phyloP scores from a whole-genome alignment of 2,888 invertebrate species.

The Biston betularia region DNA sequence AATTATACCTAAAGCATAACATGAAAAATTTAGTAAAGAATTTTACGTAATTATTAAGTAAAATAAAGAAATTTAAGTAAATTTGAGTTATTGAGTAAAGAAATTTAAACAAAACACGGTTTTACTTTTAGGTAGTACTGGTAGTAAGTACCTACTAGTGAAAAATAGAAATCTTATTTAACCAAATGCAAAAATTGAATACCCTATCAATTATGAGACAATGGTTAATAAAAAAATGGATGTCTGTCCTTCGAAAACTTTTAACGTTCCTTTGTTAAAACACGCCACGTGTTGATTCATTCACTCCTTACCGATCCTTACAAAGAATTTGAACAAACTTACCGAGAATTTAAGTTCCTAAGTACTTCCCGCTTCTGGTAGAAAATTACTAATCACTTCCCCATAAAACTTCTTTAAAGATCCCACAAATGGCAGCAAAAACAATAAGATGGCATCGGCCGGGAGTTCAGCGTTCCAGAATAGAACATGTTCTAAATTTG shows the following conservation, averaged over 20 bases:
- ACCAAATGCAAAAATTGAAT: constrained; percentile 5
- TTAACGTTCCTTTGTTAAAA: constrained; percentile 28
- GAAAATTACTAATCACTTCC: constrained; percentile 30
- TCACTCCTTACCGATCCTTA: constrained; percentile 11
- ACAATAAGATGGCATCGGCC: constrained; percentile 80
- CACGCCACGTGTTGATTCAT: constrained; percentile 28
- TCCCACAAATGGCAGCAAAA: constrained; percentile 68
- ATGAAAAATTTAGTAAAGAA: too few species aligned
- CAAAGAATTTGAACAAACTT: constrained; percentile 15
- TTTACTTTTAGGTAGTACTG: too few species aligned
- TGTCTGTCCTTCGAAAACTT: constrained; percentile 15
- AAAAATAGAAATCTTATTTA: background rate
- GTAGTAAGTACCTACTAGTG: too few species aligned
- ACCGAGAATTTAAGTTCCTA: constrained; percentile 9
- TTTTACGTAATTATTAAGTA: too few species aligned
- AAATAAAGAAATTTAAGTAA: too few species aligned
- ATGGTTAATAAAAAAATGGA: constrained; percentile 18
- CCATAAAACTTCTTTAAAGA: constrained; percentile 46
- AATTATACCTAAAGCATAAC: too few species aligned
- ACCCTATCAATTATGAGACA: constrained; percentile 15
- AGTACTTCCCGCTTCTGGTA: constrained; percentile 2
- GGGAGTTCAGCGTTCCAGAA: constrained; percentile 81
- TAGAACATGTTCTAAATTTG: constrained; percentile 82
- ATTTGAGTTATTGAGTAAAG: too few species aligned
- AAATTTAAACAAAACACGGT: too few species aligned